Base-by-base conservation (phyloP, 2,113 vertebrate species). In the Sorex fumeus region DNA sequence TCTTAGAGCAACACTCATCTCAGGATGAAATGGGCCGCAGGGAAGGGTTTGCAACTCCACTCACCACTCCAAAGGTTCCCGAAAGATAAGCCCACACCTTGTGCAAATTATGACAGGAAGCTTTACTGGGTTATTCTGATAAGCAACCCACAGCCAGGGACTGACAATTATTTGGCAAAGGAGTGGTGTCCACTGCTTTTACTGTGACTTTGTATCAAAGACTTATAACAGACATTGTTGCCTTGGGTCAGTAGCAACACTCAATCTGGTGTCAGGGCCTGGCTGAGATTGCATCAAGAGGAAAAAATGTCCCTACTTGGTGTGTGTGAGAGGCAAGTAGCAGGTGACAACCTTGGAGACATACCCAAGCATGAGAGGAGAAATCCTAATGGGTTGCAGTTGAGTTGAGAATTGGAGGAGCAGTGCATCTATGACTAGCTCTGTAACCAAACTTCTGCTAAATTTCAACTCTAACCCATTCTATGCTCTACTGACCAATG, bases 71-170 rank as follows among this genome's bases (percentile, higher is more conserved):
- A 97, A 97, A 98, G 97, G 87, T 96, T 87, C 45, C 94, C 90
- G 88, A 95, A 97, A 97, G 97, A 98, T 97, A 98, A 97, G 92
- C 96, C 95, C 87, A 95, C 97, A 93, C 98, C 97, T 98, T 98
- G 92, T 97, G 86, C 94, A 96, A 97, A 97, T 98, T 97, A 98
- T 96, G 96, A 97, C 97, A 98, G 98, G 98, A 98, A 98, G 97
- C 93, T 93, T 88, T 15, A 16, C 80, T 91, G 80, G 91, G 95
- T 88, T 87, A 79, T 72, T 40, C 93, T 81, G 98, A 98, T 98
- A 98, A 98, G 96, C 72, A 97, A 97, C 96, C 97, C 97, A 96
- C 90, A 96, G 95, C n/a, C 40, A 0, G 0, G 95, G 66, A 81
- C 69, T 66, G 97, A 97, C 97, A 94, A 87, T 93, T 98, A 97